Percentiles rank a stretch among this genome's conserved stretches.
Evolutionary conservation across 2,113 vertebrate species (phyloP).

Genomic region (Cyprinodon brontotheroides): DNA sequence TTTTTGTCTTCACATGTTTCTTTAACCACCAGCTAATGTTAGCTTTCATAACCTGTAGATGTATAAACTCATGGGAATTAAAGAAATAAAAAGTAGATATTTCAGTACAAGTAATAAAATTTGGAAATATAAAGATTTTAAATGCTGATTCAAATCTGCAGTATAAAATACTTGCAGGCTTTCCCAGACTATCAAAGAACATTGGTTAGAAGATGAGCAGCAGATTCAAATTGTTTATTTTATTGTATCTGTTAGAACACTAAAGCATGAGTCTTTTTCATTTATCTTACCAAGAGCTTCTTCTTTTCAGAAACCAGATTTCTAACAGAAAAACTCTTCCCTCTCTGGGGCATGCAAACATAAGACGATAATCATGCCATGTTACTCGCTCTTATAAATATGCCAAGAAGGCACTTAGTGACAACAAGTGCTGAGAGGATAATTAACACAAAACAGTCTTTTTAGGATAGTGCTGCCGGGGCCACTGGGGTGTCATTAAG

Average conservation of each 20-base stretch:
- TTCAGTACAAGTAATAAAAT: too few species aligned
- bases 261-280: not conserved
- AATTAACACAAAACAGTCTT: constrained; percentile 48
- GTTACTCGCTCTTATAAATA: constrained; percentile 43
- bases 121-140: not conserved
- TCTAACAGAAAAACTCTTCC: not conserved
- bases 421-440: constrained; percentile 48
- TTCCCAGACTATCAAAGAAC: not conserved
- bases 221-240: not conserved
- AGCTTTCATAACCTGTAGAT: too few species aligned
- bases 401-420: constrained; percentile 41
- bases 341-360: constrained; percentile 38
- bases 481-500: constrained; percentile 44
- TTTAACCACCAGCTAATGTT: too few species aligned
- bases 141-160: not conserved
- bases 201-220: not conserved
- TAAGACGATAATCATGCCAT: constrained; percentile 48
- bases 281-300: constrained; percentile 17
- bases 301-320: constrained; percentile 32
- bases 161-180: not conserved
- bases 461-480: constrained; percentile 11
- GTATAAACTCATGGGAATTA: too few species aligned
- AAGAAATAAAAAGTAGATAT: too few species aligned
- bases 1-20: too few species aligned
- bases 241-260: not conserved